Percentiles rank a stretch among this genome's conserved stretches.
phyloP scores from a whole-genome alignment of 2,797 vertebrate genomes.

The Sylvia borin region DNA sequence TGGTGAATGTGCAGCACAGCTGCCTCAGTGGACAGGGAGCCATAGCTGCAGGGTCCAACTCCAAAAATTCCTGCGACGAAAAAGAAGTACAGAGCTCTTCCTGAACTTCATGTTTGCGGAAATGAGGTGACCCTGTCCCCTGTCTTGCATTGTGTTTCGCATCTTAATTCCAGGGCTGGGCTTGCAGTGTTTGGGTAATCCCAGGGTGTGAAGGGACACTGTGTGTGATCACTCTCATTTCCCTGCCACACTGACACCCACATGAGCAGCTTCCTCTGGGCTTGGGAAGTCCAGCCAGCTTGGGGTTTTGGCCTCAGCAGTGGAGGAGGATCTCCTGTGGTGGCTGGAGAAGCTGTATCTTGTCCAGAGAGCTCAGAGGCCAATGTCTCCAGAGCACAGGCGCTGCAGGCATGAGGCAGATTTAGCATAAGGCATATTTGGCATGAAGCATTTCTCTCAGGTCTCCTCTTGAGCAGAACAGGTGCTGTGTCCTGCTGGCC shows the following conservation, averaged over 20 bases:
- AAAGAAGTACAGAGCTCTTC: neutral
- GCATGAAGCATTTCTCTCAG: neutral
- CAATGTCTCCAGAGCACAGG: neutral
- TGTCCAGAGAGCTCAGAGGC: neutral
- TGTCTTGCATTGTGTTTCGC: rapidly evolving
- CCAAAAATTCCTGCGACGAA: neutral
- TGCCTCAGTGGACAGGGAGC: neutral
- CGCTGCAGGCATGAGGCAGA: rapidly evolving
- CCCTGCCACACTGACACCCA: neutral
- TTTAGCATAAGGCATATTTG: neutral
- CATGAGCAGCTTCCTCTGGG: neutral
- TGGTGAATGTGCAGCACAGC: rapidly evolving
- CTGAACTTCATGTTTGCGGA: neutral
- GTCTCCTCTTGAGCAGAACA: neutral
- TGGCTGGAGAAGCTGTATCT: neutral
- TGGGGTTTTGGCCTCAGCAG: neutral
- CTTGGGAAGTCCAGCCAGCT: neutral
- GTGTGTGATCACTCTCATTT: neutral
- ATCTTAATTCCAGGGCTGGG: neutral
- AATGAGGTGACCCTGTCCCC: neutral
- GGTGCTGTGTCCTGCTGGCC: neutral
- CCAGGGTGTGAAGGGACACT: neutral
- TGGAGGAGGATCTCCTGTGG: neutral
- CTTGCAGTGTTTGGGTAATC: neutral
- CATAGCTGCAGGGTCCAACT: neutral